Conservation (phyloP, 2,113 vertebrate species). For the Nipponia nippon region DNA sequence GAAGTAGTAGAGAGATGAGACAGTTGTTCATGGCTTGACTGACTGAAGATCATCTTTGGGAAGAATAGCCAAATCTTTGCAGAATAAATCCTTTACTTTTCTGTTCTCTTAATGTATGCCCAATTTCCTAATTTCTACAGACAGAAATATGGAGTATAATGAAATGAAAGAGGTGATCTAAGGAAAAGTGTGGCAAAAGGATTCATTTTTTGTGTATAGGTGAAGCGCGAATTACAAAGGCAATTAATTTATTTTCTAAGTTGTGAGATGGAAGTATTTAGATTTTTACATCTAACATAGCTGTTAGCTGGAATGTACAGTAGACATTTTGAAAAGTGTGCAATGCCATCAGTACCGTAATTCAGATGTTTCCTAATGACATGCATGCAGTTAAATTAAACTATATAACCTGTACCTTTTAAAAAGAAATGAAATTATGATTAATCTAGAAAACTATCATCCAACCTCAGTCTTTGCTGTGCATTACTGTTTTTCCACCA, state of each 20-base stretch:
- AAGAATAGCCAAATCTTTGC: background rate
- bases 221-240: background rate
- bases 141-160: background rate
- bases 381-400: background rate
- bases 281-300: background rate
- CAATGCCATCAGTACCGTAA: background rate
- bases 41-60: background rate
- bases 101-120: background rate
- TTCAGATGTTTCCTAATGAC: background rate
- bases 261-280: background rate
- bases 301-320: background rate
- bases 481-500: background rate
- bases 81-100: background rate
- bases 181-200: background rate
- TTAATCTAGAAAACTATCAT: background rate
- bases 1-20: background rate
- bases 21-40: background rate
- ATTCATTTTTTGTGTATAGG: background rate
- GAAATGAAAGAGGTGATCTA: background rate
- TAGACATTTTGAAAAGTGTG: background rate
- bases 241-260: background rate
- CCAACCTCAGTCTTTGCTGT: background rate
- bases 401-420: background rate
- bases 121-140: background rate
- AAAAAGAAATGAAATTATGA: background rate